Conservation (phyloP, 2,113 vertebrate genomes). For the Nettapus auritus region DNA sequence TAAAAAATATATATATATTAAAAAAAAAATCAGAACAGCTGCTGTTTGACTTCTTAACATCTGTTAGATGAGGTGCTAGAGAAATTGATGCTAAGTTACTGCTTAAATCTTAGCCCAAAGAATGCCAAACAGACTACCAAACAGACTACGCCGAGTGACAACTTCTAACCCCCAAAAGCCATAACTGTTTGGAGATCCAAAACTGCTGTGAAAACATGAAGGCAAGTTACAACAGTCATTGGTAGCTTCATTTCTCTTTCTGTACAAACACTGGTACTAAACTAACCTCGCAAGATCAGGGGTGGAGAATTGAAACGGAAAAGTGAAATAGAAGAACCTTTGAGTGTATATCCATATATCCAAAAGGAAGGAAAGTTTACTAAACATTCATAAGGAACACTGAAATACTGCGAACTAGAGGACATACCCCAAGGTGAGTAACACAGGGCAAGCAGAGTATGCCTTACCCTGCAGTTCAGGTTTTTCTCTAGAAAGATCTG, state of each 20-base stretch:
- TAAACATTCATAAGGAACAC: not conserved
- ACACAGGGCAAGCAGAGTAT: not conserved
- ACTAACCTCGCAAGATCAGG: not conserved
- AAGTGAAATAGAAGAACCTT: not conserved
- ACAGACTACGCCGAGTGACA: not conserved
- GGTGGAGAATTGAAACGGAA: not conserved
- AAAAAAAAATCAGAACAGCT: not conserved
- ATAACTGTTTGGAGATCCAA: not conserved
- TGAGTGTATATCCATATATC: not conserved
- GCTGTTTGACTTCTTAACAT: not conserved
- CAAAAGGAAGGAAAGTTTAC: not conserved
- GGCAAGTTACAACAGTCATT: not conserved
- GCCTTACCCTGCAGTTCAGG: not conserved
- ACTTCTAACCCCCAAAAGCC: not conserved
- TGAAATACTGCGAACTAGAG: not conserved
- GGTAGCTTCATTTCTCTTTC: not conserved
- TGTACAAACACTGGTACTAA: not conserved
- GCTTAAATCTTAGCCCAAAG: not conserved
- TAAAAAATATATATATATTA: not conserved
- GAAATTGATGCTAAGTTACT: not conserved
- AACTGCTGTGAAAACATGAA: not conserved
- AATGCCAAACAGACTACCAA: not conserved
- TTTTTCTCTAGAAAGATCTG: not conserved
- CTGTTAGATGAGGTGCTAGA: not conserved
- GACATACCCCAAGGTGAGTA: not conserved